Evolutionary conservation across 2,797 vertebrate species (phyloP), one percentile per base, ranked within the genome.

Genomic region (Rachycentron canadum): DNA sequence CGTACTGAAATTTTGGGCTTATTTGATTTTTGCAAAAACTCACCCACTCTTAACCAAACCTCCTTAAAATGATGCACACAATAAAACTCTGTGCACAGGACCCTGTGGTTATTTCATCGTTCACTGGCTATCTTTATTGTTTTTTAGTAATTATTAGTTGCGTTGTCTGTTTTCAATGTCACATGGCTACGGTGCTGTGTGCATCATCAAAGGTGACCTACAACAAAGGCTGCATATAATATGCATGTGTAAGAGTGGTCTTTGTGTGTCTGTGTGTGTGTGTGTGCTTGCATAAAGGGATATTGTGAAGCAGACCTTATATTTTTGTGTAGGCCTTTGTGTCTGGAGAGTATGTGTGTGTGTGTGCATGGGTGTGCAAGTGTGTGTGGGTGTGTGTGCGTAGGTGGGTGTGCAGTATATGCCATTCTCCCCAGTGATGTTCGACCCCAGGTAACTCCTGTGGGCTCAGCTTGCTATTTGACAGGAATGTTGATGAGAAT

Each of bases 401-500:
- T 41, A 25, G 16, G 3, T 40, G 25, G 30, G 45, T 36, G 47
- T 34, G 21, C 23, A 52, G 26, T 68, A 60, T 41, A n/a, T 41
- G 19, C 10, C 28, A 19, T 61, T 69, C 65, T 73, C 69, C 26
- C 53, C 23, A 41, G 82, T 74, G 69, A 70, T 81, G 63, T 78
- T 30, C 34, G 82, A 72, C 78, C 73, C 41, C 58, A 28, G 63
- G 61, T 77, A 61, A 71, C 40, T 75, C 56, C 49, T 66, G 59
- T 70, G 50, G 78, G 55, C 69, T 76, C 45, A 26, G 68, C 67
- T 56, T 69, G 32, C 59, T 60, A 5, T 81, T 73, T 86, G 75
- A 84, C 62, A 36, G 70, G 69, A 73, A 80, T 76, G 69, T 70
- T 89, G 70, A 83, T 88, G 59, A 86, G 81, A 72, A 55, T 60